These are phyloP conservation scores for Rissa tridactyla DNA, from an alignment of 2,113 vertebrate genomes.

Conservation along the genomic window DNA sequence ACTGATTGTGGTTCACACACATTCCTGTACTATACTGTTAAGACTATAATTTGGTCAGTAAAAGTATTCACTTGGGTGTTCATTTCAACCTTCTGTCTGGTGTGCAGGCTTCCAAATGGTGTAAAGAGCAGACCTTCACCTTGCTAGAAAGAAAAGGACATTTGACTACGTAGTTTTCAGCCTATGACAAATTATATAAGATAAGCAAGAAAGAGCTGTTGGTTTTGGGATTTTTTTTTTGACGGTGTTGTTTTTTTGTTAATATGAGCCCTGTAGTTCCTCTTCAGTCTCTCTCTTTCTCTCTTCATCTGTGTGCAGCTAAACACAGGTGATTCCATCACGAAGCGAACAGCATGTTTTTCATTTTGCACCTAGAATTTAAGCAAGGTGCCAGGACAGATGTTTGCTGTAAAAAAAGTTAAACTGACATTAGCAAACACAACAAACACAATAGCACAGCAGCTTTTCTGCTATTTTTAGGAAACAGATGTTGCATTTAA, in stretches of 20 bases:
- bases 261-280: not conserved
- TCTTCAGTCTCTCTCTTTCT: not conserved
- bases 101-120: not conserved
- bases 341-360: not conserved
- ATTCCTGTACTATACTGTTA: not conserved
- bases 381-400: not conserved
- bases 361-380: not conserved
- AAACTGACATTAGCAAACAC: not conserved
- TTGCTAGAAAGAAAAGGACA: not conserved
- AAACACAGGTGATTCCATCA: not conserved
- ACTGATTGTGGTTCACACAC: not conserved
- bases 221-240: not conserved
- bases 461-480: not conserved
- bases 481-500: not conserved
- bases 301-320: not conserved
- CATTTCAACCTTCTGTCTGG: not conserved
- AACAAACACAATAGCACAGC: not conserved
- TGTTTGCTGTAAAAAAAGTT: not conserved
- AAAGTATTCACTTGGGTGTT: not conserved
- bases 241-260: accelerated
- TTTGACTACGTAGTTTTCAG: not conserved
- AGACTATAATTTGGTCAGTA: not conserved
- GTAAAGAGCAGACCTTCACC: not conserved
- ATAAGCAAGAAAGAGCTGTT: not conserved
- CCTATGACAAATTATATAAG: not conserved